These are phyloP conservation scores for Drosophila athabasca DNA, from an alignment of 1,140 invertebrate genomes.

Conservation along the genomic window DNA sequence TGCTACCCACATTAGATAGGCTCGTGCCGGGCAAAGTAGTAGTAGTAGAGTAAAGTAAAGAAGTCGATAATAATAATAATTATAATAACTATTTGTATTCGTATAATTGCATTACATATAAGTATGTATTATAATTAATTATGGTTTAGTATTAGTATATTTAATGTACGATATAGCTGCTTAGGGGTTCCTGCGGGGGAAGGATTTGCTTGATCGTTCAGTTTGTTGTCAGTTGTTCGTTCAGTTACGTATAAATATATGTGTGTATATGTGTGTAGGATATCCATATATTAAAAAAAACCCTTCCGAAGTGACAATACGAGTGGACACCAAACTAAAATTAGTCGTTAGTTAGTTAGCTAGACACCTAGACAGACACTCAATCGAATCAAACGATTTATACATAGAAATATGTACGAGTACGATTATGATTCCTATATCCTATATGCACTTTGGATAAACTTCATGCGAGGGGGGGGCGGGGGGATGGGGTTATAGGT, in stretches of 20 bases:
- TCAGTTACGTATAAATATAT: conserved; percentile 47
- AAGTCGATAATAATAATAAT: conserved; percentile 1
- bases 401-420: conserved; percentile 22
- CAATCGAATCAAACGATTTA: conserved; percentile 28
- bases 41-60: no score
- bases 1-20: no score
- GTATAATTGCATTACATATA: conserved; percentile 64
- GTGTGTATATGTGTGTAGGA: conserved; percentile 23
- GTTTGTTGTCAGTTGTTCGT: conserved; percentile 46
- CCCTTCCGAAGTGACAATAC: conserved; percentile 23
- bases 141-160: conserved; percentile 21
- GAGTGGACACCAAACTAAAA: conserved; percentile 44
- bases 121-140: conserved; percentile 49
- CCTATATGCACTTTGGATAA: conserved; percentile 38
- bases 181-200: conserved; percentile 2
- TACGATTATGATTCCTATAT: conserved; percentile 33
- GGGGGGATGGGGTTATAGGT: not conserved
- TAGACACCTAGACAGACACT: conserved; percentile 24
- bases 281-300: conserved; percentile 62
- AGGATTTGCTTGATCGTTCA: conserved; percentile 53
- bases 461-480: not conserved
- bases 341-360: conserved; percentile 39
- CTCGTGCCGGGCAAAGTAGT: no score
- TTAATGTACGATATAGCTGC: no score
- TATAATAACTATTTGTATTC: conserved; percentile 61